Evolutionary conservation across 2,888 invertebrate genomes (phyloP), one percentile per base, ranked within the genome.

Genomic region (Torymus tubicola): DNA sequence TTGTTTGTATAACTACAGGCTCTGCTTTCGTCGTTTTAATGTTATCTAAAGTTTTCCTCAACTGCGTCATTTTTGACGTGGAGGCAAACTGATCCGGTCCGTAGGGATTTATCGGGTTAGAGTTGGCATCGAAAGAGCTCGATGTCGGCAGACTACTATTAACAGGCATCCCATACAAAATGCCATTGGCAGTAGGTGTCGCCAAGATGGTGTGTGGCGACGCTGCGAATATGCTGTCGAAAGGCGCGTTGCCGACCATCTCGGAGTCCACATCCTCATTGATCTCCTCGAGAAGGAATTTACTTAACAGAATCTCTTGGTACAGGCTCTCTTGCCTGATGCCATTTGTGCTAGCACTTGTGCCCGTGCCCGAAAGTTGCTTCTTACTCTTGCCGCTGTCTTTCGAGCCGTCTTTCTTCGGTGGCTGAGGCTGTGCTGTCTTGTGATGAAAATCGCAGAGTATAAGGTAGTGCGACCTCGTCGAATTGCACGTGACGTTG

Each of bases 361-460:
- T 94, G 88, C 80, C 94, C 87, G 90, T 94, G 88, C 85, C 93
- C 87, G 89, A 91, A 8, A 88, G 81, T 2, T 88, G 88, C 84
- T 91, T 92, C 85, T 91, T 91, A 21, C 87, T 87, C 83, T 89
- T 91, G 2, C 83, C 91, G 90, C 21, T 91, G 90, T 86, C 92
- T 91, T 88, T 93, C 88, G 86, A 91, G 42, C 85, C 85, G 12
- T 89, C 89, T 52, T 89, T 87, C 73, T 89, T 90, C 10, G 84
- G 91, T 0, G 92, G 90, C 24, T 92, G 92, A 1, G 92, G 91
- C 0, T 92, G 92, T 1, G 92, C 91, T 21, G 91, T 87, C 67
- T 93, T 93, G 86, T 94, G 94, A 87, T 94, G 93, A 91, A 95
- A 95, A 86, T 95, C 95, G 83, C 95, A 95, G 0, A 95, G 93